A percentile compares a stretch with the other conserved stretches of the same genome.
Conservation (phyloP, 2,888 invertebrate species). For the Ectemnius cavifrons region DNA sequence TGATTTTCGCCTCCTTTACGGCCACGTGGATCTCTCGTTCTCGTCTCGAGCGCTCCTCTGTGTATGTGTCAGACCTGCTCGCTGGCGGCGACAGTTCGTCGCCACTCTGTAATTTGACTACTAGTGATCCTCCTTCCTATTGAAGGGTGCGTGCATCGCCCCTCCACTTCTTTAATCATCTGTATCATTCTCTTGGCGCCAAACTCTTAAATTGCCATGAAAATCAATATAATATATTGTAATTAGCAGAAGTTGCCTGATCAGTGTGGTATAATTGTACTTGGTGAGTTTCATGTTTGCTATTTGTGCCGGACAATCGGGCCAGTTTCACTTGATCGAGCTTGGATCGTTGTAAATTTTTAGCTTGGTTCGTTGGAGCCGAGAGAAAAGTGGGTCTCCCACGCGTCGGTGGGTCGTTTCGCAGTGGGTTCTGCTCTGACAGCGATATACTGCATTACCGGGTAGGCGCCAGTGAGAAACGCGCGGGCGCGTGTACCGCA, state of each 20-base stretch:
- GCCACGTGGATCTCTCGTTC: constrained; percentile 2
- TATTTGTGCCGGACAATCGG: too few species aligned
- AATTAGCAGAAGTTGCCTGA: too few species aligned
- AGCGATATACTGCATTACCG: constrained; percentile 46
- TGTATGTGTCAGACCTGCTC: background rate
- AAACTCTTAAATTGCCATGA: too few species aligned
- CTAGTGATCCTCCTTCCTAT: background rate
- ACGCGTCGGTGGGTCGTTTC: constrained; percentile 26
- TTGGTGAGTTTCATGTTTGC: too few species aligned
- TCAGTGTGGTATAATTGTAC: too few species aligned
- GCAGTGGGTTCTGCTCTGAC: constrained; percentile 28
- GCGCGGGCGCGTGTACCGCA: background rate
- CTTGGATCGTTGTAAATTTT: too few species aligned
- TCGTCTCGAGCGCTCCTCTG: background rate
- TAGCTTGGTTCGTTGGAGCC: background rate
- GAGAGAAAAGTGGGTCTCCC: constrained; percentile 44
- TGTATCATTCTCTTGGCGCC: too few species aligned
- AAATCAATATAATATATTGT: too few species aligned
- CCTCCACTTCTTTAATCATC: background rate
- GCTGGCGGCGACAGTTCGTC: constrained; percentile 9
- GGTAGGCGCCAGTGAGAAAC: constrained; percentile 20
- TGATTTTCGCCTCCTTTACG: constrained; percentile 7
- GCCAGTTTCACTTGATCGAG: too few species aligned
- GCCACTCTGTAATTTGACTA: constrained; percentile 6
- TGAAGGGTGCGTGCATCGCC: background rate